Conservation (phyloP, 1,140 invertebrate species). For the Drosophila kanapiae region DNA sequence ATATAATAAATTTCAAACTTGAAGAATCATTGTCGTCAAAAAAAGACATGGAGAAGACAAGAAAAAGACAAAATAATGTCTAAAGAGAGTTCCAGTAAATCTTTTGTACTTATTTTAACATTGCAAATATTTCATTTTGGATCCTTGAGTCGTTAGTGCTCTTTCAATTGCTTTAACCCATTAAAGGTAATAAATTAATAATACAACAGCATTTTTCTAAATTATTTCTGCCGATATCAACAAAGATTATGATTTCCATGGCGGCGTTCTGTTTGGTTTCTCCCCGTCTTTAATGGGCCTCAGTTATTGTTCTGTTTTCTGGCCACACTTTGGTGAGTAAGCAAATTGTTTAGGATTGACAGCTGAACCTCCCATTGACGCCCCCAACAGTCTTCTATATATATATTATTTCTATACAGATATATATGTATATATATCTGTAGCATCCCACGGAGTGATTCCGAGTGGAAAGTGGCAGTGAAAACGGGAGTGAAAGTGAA, state of each 20-base stretch:
- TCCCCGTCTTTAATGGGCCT: slow-evolving; percentile 26
- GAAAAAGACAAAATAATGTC: slow-evolving; percentile 1
- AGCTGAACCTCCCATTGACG: slow-evolving; percentile 29
- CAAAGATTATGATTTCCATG: slow-evolving; percentile 1
- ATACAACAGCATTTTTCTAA: background rate
- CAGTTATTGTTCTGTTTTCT: slow-evolving; percentile 48
- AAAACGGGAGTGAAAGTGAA: slow-evolving; percentile 27
- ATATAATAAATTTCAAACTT: background rate
- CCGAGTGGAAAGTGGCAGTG: slow-evolving; percentile 20
- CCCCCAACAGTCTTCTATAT: background rate
- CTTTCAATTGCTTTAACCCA: background rate
- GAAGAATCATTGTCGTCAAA: background rate
- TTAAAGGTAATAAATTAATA: background rate
- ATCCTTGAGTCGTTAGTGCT: background rate
- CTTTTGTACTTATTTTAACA: slow-evolving; percentile 5
- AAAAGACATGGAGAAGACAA: too few species aligned
- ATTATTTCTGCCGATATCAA: background rate
- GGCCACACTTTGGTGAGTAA: slow-evolving; percentile 69
- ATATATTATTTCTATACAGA: too few species aligned
- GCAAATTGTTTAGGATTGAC: slow-evolving; percentile 75
- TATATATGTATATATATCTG: background rate
- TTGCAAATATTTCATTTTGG: too few species aligned
- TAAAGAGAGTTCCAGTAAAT: slow-evolving; percentile 19
- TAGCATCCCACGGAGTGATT: slow-evolving; percentile 8
- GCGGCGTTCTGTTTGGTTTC: slow-evolving; percentile 40